Evolutionary conservation across 2,113 vertebrate species (phyloP).

Genomic region (Amia ocellicauda): DNA sequence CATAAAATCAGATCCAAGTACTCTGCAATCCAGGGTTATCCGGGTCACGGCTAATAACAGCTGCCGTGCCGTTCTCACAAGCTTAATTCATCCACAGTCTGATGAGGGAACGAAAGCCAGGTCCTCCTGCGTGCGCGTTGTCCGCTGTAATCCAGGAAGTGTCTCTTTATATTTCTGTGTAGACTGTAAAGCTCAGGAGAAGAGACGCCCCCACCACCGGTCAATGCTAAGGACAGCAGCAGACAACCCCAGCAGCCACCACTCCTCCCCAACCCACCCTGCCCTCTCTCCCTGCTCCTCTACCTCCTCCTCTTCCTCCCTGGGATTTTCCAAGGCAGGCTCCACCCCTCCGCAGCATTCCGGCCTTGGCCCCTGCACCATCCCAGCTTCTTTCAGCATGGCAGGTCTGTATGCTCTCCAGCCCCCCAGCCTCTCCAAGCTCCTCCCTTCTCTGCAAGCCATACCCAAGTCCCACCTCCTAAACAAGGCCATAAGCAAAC

Average conservation of each 20-base stretch:
- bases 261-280: slow-evolving; percentile 41
- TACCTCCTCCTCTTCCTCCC: slow-evolving; percentile 31
- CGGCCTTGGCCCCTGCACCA: slow-evolving; percentile 55
- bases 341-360: slow-evolving; percentile 44
- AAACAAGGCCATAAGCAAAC: slow-evolving; percentile 41
- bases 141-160: slow-evolving; percentile 6
- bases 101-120: too few species aligned
- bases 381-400: slow-evolving; percentile 67
- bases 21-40: too few species aligned
- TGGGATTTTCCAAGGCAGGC: slow-evolving; percentile 49
- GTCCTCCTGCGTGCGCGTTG: not conserved
- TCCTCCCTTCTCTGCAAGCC: slow-evolving; percentile 61
- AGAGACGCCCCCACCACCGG: slow-evolving; percentile 72
- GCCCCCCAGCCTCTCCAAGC: slow-evolving; percentile 51
- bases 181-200: slow-evolving; percentile 81
- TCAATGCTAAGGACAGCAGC: slow-evolving; percentile 57
- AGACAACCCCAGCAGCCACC: slow-evolving; percentile 58
- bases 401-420: slow-evolving; percentile 78
- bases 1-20: too few species aligned
- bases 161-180: slow-evolving; percentile 31
- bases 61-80: too few species aligned
- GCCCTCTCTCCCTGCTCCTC: slow-evolving; percentile 49
- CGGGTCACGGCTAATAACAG: too few species aligned
- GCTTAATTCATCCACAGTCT: too few species aligned
- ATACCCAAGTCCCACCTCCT: slow-evolving; percentile 51